Evolutionary conservation across 2,113 vertebrate genomes (phyloP), one percentile per base, ranked within the genome.

Genomic region (Sclerurus mexicanus): DNA sequence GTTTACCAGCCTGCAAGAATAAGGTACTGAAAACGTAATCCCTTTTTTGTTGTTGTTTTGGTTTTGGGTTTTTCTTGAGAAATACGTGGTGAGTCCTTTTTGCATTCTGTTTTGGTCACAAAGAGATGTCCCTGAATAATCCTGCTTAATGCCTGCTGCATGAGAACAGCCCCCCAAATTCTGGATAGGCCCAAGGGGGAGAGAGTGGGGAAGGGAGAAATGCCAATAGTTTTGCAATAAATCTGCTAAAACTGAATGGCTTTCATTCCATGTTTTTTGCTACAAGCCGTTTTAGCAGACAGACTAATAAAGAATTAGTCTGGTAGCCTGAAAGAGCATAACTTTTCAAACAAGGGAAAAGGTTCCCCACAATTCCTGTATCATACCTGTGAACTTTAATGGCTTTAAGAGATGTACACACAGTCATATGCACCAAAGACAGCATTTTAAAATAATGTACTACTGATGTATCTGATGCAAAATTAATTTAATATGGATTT

Each of bases 401-500:
- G 67, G 59, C 64, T 89, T 64, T 27, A 72, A 71, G 73, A 84
- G 69, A 82, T 37, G 53, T 56, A 28, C 3, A 5, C 5, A 5
- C 55, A 92, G 74, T 50, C 56, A 17, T 10, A 49, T 6, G 53
- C 37, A n/a, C 44, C 69, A 47, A 83, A 75, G 37, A 62, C 0
- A 62, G 72, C 5, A 19, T 49, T 85, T 92, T 89, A 84, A 87
- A 93, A 94, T 96, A 97, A 93, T 95, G 73, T 96, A 86, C 96
- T 84, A 69, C 82, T 96, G 91, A 94, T 89, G 85, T 96, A 88
- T 95, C 96, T 96, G 96, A 91, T 93, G 82, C 95, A 95, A 96
- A 97, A 96, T 97, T 96, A 96, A 94, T 94, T 95, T 96, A 96
- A 97, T 97, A 97, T 93, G 87, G 97, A 98, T 98, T 98, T 97